Base-by-base conservation (phyloP, 2,113 vertebrate genomes). In the Oncorhynchus keta region DNA sequence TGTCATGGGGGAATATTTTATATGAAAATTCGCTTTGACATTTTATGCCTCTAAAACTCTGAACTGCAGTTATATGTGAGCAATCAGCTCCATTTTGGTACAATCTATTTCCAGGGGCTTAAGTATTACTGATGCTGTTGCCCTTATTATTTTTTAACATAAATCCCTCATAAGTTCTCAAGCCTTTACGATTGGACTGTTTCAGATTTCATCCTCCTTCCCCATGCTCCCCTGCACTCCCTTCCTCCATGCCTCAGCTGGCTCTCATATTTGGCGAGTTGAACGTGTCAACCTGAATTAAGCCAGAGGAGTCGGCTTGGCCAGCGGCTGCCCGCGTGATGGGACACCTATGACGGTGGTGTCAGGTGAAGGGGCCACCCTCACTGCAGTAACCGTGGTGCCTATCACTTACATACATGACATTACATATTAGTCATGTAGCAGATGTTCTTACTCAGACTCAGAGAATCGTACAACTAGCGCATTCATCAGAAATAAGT, bases 101-200 rank as follows among this genome's bases (percentile, higher is more conserved):
- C 68, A 70, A 76, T 85, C 67, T 80, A 79, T 76, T 79, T 77
- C 80, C 74, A 82, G 79, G 80, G 64, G 18, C 26, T 45, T 57
- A 22, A 84, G 81, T 81, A 83, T 87, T 84, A 84, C 84, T 81
- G 73, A 76, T 35, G 61, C 68, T 79, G 70, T 85, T 82, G 76
- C 69, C 68, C 73, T 67, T 86, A 80, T 86, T 83, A 80, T 86
- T 83, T 80, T 81, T 48, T 35, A 61, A 79, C 76, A 79, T 88
- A 82, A 82, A 82, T 88, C 84, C 77, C 68, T 64, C 28, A 72
- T 30, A 26, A 72, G 35, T 64, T 45, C 80, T 81, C 62, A 20
- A 65, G 74, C 59, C 39, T 73, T 82, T 72, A 65, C 62, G 12
- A 76, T 51, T 75, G 69, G 39, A 65, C 64, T 65, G 32, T 68